A percentile compares a stretch with the other conserved stretches of the same genome.
phyloP scores from a whole-genome alignment of 1,140 invertebrate genomes.

The Aphidius gifuensis region DNA sequence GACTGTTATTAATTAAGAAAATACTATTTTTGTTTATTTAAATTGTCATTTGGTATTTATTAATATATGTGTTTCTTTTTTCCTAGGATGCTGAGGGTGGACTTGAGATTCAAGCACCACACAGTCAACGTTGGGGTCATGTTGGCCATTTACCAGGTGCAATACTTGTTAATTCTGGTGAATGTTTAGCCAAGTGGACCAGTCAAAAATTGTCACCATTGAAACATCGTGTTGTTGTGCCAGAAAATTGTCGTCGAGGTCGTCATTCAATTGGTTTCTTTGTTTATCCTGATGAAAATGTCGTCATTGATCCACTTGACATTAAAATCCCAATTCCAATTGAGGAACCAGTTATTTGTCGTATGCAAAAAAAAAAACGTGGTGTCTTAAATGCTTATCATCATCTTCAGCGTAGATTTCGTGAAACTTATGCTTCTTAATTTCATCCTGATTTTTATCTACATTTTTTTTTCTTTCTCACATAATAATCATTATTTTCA shows the following conservation, averaged over 20 bases:
- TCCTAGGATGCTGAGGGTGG: slow-evolving; percentile 62
- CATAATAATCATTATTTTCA: too few species aligned
- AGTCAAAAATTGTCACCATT: slow-evolving; percentile 67
- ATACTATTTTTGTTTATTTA: too few species aligned
- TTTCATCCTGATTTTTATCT: not conserved
- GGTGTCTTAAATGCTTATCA: slow-evolving; percentile 67
- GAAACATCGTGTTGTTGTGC: slow-evolving; percentile 71
- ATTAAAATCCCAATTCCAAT: slow-evolving; percentile 47
- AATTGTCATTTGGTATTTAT: too few species aligned
- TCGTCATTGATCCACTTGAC: slow-evolving; percentile 59
- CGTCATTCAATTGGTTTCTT: slow-evolving; percentile 75
- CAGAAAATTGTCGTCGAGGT: slow-evolving; percentile 60
- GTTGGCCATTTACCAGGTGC: slow-evolving; percentile 76
- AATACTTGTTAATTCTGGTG: slow-evolving; percentile 75
- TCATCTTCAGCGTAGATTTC: slow-evolving; percentile 66
- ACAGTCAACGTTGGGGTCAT: slow-evolving; percentile 68
- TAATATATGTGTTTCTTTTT: too few species aligned
- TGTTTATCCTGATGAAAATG: slow-evolving; percentile 68
- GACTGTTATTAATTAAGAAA: too few species aligned
- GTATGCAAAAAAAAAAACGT: slow-evolving; percentile 53
- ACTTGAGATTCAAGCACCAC: slow-evolving; percentile 62
- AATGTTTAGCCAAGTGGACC: slow-evolving; percentile 75
- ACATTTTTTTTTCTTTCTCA: too few species aligned
- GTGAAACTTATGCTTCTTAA: slow-evolving; percentile 65
- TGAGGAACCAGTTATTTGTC: slow-evolving; percentile 44